phyloP scores from a whole-genome alignment of 2,113 vertebrate species.

The Malurus melanocephalus region DNA sequence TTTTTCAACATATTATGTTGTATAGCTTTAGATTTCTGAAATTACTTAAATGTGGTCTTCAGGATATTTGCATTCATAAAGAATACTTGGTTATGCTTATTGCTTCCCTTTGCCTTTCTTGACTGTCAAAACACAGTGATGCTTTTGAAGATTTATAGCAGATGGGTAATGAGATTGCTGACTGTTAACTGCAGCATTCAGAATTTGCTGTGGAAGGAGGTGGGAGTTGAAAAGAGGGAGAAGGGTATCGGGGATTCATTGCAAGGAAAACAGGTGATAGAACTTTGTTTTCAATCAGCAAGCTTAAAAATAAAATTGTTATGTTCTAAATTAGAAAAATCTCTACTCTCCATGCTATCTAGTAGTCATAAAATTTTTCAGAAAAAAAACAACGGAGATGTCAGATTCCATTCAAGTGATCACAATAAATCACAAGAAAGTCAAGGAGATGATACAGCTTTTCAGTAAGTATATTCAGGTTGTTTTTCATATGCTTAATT shows the following conservation, averaged over 20 bases:
- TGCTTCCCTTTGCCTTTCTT: constrained; percentile 56
- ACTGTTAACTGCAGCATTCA: constrained; percentile 63
- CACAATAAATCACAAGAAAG: constrained; percentile 16
- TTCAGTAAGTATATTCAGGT: background rate
- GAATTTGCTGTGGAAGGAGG: constrained; percentile 57
- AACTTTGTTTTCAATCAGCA: constrained; percentile 47
- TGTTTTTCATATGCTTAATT: background rate
- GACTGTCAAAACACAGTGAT: constrained; percentile 70
- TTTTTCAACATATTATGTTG: background rate
- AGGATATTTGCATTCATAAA: constrained; percentile 66
- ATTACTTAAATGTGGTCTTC: constrained; percentile 64
- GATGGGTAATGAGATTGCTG: constrained; percentile 70
- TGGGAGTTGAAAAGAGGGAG: constrained; percentile 20
- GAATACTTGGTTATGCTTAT: constrained; percentile 63
- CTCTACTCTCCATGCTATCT: background rate
- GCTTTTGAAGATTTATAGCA: constrained; percentile 71
- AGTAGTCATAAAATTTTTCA: constrained; percentile 26
- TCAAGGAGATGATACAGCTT: background rate
- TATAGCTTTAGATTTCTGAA: constrained; percentile 52
- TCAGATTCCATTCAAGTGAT: constrained; percentile 33
- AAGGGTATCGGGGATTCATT: constrained; percentile 14
- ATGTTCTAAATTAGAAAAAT: constrained; percentile 38
- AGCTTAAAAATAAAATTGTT: constrained; percentile 57
- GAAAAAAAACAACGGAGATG: background rate
- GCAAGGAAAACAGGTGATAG: constrained; percentile 37